Evolutionary conservation across 2,888 invertebrate species (phyloP).

Genomic region (Adelognathus sp.): DNA sequence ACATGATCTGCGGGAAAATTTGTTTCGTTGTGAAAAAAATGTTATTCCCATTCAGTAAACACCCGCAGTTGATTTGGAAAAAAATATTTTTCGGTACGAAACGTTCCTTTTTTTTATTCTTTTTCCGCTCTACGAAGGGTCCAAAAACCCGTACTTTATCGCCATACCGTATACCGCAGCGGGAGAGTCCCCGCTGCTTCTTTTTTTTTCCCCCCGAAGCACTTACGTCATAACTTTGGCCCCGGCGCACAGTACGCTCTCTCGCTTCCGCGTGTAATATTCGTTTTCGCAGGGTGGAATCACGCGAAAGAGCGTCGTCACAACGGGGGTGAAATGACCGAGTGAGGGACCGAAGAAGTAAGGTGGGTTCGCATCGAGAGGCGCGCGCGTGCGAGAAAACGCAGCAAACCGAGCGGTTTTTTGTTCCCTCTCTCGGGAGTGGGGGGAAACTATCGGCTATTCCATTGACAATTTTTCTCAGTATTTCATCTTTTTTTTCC

Average conservation of each 20-base stretch:
- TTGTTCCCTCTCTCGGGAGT: slow-evolving; percentile 41
- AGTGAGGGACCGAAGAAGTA: slow-evolving; percentile 50
- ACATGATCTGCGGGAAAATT: slow-evolving; percentile 83
- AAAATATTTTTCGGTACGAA: slow-evolving; percentile 23
- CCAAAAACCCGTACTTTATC: slow-evolving; percentile 56
- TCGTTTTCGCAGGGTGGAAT: slow-evolving; percentile 59
- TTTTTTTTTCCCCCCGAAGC: too few species aligned
- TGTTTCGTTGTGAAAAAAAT: too few species aligned
- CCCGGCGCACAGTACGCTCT: slow-evolving; percentile 50
- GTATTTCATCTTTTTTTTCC: slow-evolving; percentile 1
- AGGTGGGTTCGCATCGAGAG: slow-evolving; percentile 55
- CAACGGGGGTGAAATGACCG: slow-evolving; percentile 36
- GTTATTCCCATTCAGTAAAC: too few species aligned
- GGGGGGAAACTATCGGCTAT: slow-evolving; percentile 19
- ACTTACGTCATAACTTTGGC: slow-evolving; percentile 64
- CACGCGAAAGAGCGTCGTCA: slow-evolving; percentile 54
- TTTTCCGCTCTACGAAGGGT: slow-evolving; percentile 37
- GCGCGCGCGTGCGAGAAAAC: slow-evolving; percentile 41
- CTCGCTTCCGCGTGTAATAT: slow-evolving; percentile 62
- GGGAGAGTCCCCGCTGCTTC: slow-evolving; percentile 48
- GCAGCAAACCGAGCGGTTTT: slow-evolving; percentile 44
- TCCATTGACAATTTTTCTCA: slow-evolving; percentile 38
- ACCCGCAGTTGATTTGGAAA: too few species aligned
- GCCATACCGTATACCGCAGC: slow-evolving; percentile 35
- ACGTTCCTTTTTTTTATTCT: not conserved